phyloP scores from a whole-genome alignment of 2,888 invertebrate species.

The Protula sp. region DNA sequence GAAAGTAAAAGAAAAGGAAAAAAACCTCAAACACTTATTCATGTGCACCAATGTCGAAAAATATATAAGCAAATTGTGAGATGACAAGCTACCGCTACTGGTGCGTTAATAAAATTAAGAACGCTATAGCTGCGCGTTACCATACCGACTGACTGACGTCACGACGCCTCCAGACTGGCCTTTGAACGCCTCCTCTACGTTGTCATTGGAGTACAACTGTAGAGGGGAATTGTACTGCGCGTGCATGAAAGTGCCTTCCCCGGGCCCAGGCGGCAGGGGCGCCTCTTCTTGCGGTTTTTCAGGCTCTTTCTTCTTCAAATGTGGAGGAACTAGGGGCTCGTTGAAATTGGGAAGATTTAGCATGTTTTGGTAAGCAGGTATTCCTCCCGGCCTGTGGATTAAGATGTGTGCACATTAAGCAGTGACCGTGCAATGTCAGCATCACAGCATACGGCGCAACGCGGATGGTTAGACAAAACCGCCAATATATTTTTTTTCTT shows the following conservation, averaged over 20 bases:
- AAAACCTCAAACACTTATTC: no score
- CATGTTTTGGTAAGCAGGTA: slow-evolving; percentile 25
- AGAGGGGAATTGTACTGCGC: slow-evolving; percentile 49
- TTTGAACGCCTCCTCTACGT: slow-evolving; percentile 33
- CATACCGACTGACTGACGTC: no score
- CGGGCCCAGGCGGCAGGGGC: not conserved
- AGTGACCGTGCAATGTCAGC: not conserved
- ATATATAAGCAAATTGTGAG: no score
- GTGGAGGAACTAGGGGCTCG: slow-evolving; percentile 9
- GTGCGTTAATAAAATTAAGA: no score
- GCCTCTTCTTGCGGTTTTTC: not conserved
- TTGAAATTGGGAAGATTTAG: slow-evolving; percentile 25
- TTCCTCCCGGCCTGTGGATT: not conserved
- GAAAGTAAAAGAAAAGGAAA: no score
- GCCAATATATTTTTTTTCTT: no score
- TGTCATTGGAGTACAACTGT: slow-evolving; percentile 42
- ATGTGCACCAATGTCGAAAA: no score
- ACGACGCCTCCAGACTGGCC: slow-evolving; percentile 30
- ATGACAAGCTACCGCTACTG: no score
- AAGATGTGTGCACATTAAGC: no score
- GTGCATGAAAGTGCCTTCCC: slow-evolving; percentile 21
- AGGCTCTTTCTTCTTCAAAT: not conserved
- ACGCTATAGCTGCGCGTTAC: no score
- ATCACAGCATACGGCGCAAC: no score
- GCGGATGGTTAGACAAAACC: no score